Base-by-base conservation (phyloP, 1,140 invertebrate species). In the Mylabris phalerata region DNA sequence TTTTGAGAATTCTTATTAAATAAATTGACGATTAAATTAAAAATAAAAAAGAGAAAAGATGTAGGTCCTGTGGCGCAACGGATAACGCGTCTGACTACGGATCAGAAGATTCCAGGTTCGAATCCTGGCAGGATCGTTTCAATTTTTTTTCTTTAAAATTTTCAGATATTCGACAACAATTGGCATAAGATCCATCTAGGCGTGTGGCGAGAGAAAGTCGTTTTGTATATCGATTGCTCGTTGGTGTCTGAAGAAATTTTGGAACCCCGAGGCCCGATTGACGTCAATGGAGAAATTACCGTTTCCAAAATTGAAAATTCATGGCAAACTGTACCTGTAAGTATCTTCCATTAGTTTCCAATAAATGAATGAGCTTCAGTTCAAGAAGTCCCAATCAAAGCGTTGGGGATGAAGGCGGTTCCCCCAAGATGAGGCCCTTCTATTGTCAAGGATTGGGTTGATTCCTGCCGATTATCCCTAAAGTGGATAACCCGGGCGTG, bases 141-240 rank as follows among this genome's bases (percentile, higher is more conserved):
- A 50, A 42, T 25, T 54, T 63, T 58, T 65, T 47, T 50, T 62
- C 27, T 43, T 55, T 52, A 48, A 10, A 51, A 54, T 57, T 77
- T 77, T 5, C 71, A 88, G 85, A 74, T 90, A n/a, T 90, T 91
- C 68, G 81, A 85, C 63, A 80, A 79, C 50, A 80, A 84, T 45
- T 92, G 89, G 89, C 89, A 92, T 67, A 92, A 92, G 75, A 75
- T 92, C 4, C 86, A 90, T 67, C 80, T 90, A 55, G 85, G 86
- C 3, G 79, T 90, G 2, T 84, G 80, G 51, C 77, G 82, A 56
- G 80, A 88, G 49, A 78, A 79, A 26, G 80, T 88, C 0, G 71
- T 82, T 9, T 71, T 90, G 2, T 88, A 87, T 61, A 73, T 90
- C 0, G 89, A 92, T 67, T 92, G 90, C 65, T 73, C 71, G 39